Base-by-base conservation (phyloP, 2,888 invertebrate species). In the Buathra laborator region DNA sequence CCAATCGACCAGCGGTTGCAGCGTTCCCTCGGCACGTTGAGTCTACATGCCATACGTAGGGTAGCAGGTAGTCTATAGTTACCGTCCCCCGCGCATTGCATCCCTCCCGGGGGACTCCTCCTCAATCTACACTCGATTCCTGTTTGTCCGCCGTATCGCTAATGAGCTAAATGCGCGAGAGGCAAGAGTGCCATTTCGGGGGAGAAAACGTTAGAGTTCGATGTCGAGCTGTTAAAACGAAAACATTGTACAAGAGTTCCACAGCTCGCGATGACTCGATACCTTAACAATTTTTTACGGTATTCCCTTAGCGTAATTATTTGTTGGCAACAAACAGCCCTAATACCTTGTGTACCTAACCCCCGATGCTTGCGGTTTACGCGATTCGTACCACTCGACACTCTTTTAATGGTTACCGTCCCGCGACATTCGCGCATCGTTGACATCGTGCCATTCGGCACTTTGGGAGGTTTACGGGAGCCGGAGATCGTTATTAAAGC, bases 61-160 rank as follows among this genome's bases (percentile, higher is more conserved):
- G 24, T 24, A 24, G 80, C n/a, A 68, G 14, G 48, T 12, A 67
- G 37, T 56, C 59, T 59, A 59, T 59, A 74, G 14, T 67, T 66
- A 67, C 67, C 56, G 56, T 48, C 67, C 43, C 32, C 16, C 19
- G 29, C 19, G 29, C 10, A 77, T 19, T 48, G 44, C 72, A 56
- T 56, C 43, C 37, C 37, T 59, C 62, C 59, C 44, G 43, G 43
- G 59, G 64, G 37, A 37, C 44, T 37, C 43, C 59, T 51, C 37
- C 37, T 24, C 46, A 16, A 66, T 29, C 66, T 56, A 51, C 46
- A 67, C 80, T 87, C 67, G 76, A 78, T 56, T 62, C 64, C 85
- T 90, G 88, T 90, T 91, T 91, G 87, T 77, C 71, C 74, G 85
- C 70, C 86, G 90, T 89, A 88, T 89, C 87, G 87, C 90, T 91